Percentiles rank a stretch among this genome's conserved stretches.
Evolutionary conservation across 2,797 vertebrate genomes (phyloP).

Genomic region (Eulemur rubriventer): DNA sequence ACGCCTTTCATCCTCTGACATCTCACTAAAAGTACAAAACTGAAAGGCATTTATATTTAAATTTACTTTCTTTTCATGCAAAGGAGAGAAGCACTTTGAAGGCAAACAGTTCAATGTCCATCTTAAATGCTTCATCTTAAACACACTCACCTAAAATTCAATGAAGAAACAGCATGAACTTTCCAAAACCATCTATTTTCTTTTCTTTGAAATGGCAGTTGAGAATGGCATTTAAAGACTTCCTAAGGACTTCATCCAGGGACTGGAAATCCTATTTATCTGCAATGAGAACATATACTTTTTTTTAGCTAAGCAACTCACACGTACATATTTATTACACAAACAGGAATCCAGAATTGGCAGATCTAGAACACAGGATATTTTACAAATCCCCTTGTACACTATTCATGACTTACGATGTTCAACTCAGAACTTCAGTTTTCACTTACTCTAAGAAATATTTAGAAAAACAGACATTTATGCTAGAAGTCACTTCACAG

Average conservation of each 20-base stretch:
- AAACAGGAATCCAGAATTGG: constrained; percentile 53
- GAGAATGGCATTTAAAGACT: constrained; percentile 69
- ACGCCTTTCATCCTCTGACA: background rate
- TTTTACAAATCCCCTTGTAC: background rate
- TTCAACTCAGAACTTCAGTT: background rate
- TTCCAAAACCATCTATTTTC: constrained; percentile 76
- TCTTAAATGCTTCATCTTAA: constrained; percentile 34
- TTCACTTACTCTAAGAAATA: constrained; percentile 24
- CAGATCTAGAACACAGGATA: background rate
- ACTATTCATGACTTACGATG: background rate
- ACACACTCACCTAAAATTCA: constrained; percentile 76
- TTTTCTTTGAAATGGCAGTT: constrained; percentile 63
- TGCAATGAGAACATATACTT: constrained; percentile 9
- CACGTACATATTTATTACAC: constrained; percentile 32
- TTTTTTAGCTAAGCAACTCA: constrained; percentile 50
- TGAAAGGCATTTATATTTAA: constrained; percentile 42
- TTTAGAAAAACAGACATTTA: background rate
- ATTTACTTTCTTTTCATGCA: background rate
- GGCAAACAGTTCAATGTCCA: background rate
- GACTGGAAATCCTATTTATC: constrained; percentile 48
- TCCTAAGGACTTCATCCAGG: constrained; percentile 60
- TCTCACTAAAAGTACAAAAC: constrained; percentile 48
- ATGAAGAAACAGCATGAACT: constrained; percentile 67
- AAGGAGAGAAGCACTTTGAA: background rate
- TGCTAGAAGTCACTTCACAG: background rate